These are phyloP conservation scores for Drosophila gaucha DNA, from an alignment of 2,888 invertebrate species.

Conservation along the genomic window DNA sequence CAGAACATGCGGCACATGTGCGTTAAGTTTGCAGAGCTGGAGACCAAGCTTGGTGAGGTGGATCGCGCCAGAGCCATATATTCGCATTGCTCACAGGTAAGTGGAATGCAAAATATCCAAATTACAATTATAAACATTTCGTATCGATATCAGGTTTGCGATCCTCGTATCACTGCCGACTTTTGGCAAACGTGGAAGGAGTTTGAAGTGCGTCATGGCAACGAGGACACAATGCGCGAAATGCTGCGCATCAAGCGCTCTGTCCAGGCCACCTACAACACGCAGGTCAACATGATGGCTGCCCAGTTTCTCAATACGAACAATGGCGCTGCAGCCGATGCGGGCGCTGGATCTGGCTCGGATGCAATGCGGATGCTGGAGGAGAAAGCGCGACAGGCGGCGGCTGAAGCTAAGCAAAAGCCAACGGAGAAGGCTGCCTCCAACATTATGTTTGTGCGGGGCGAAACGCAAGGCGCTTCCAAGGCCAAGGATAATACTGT, in stretches of 20 bases:
- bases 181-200: constrained; percentile 99
- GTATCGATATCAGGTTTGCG: constrained; percentile 87
- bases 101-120: background rate
- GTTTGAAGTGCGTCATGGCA: constrained; percentile 99
- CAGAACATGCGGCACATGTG: constrained; percentile 98
- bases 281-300: constrained; percentile 99
- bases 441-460: constrained; percentile 94
- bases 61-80: constrained; percentile 98
- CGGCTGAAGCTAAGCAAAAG: constrained; percentile 68
- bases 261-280: constrained; percentile 99
- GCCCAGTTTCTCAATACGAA: constrained; percentile 96
- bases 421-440: constrained; percentile 77
- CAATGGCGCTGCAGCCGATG: constrained; percentile 87
- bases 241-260: constrained; percentile 99
- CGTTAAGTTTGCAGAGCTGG: constrained; percentile 97
- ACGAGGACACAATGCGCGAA: constrained; percentile 99
- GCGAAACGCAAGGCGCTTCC: constrained; percentile 92
- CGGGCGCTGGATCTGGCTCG: constrained; percentile 88
- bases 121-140: background rate
- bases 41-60: constrained; percentile 98
- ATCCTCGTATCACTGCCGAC: constrained; percentile 96
- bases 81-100: constrained; percentile 98
- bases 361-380: constrained; percentile 96
- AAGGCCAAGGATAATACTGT: constrained; percentile 87
- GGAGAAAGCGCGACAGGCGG: constrained; percentile 90